Percentiles rank a stretch among this genome's conserved stretches.
Evolutionary conservation across 2,113 vertebrate species (phyloP).

Genomic region (Bostrychus sinensis): DNA sequence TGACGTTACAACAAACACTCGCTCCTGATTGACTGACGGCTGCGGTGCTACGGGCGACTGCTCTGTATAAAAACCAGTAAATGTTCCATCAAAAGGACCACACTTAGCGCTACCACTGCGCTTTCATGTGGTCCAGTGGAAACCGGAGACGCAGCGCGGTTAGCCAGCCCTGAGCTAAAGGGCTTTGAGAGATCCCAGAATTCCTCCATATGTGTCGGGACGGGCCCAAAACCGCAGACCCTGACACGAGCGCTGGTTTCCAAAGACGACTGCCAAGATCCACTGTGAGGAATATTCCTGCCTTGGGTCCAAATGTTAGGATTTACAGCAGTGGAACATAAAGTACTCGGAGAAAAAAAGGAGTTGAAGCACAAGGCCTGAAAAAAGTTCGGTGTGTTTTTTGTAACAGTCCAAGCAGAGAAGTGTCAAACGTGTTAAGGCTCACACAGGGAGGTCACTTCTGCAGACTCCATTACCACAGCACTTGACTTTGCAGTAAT

Average conservation of each 20-base stretch:
- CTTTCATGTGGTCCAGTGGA: conserved; percentile 74
- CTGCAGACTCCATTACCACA: conserved; percentile 6
- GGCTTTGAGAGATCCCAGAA: conserved; percentile 72
- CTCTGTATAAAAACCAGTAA: conserved; percentile 54
- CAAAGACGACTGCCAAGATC: conserved; percentile 69
- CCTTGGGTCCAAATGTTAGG: conserved; percentile 67
- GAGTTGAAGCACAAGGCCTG: conserved; percentile 48
- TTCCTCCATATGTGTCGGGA: conserved; percentile 69
- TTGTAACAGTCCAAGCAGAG: conserved; percentile 39
- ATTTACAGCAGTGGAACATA: conserved; percentile 71
- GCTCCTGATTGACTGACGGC: conserved; percentile 67
- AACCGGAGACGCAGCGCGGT: conserved; percentile 70
- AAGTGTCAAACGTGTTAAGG: conserved; percentile 32
- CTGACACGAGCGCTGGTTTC: conserved; percentile 60
- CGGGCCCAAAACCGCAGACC: conserved; percentile 72
- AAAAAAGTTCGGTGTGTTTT: conserved; percentile 50
- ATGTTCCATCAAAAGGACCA: conserved; percentile 72
- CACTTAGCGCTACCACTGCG: conserved; percentile 66
- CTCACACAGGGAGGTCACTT: conserved; percentile 12
- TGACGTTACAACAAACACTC: conserved; percentile 53
- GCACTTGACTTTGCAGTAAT: neutral
- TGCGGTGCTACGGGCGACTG: conserved; percentile 42
- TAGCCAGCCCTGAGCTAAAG: conserved; percentile 64
- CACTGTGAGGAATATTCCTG: conserved; percentile 74
- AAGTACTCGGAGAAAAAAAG: conserved; percentile 64